Base-by-base conservation (phyloP, 2,797 vertebrate species). In the Acanthurus leucopareius region DNA sequence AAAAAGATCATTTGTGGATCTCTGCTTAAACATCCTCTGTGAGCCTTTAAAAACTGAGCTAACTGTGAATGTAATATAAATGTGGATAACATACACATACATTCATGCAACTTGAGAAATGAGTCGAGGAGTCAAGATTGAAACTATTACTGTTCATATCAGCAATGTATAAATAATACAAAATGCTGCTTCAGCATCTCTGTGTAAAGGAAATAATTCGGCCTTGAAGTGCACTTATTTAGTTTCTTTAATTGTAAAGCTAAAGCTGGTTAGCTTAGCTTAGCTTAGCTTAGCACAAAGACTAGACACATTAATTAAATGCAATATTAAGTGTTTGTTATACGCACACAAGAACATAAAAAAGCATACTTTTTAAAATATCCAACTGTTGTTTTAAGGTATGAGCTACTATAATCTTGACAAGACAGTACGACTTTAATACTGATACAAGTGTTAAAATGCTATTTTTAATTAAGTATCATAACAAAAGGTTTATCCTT, bases 1-100 rank as follows among this genome's bases (percentile, higher is more conserved):
- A 25, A 25, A 54, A 83, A 56, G 1, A 62, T 58, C 5, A 44
- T 22, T 57, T n/a, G 0, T 45, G 20, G 22, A 66, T 69, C 10
- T 62, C 8, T 69, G 56, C 48, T 69, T 53, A 5, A 54, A 52
- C 4, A 58, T 40, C 19, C 22, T n/a, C 10, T 44, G 19, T n/a
- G 17, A 59, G 62, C 17, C 17, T 10, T 49, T 25, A 54, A 6
- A 64, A 53, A 35, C 14, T 69, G 35, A 19, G 44, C 10, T 67
- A 76, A 67, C 62, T 45, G 11, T 57, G 17, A 77, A 60, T 77
- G 13, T 60, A 73, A 62, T 59, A 32, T 32, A 32, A 3, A 32
- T 32, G 28, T 32, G 28, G 28, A 32, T 32, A 32, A 32, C 28
- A 32, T 35, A 35, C 17, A 70, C 48, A 75, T 51, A 42, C 45